These are phyloP conservation scores for Pyrgus malvae DNA, from an alignment of 2,888 invertebrate species.

Conservation along the genomic window DNA sequence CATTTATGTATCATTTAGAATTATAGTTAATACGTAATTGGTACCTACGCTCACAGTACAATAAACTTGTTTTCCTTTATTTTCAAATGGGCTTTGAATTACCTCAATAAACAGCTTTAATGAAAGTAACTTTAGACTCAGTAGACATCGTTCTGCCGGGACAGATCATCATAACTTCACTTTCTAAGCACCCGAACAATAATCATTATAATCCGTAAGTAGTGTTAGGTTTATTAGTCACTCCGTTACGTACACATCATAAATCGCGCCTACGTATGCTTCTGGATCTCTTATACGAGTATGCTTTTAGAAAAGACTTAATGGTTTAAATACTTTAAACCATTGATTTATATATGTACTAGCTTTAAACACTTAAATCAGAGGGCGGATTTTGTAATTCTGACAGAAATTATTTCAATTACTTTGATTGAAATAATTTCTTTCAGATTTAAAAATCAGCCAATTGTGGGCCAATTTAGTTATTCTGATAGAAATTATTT, in stretches of 20 bases:
- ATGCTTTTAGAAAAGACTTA: too few species aligned
- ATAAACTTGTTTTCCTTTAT: not conserved
- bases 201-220: conserved; percentile 2
- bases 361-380: too few species aligned
- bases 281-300: not conserved
- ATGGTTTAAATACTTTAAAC: too few species aligned
- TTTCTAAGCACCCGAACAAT: conserved; percentile 9
- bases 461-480: too few species aligned
- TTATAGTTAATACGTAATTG: conserved; percentile 8
- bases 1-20: conserved; percentile 12
- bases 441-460: too few species aligned
- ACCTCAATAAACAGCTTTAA: not conserved
- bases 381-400: too few species aligned
- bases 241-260: not conserved
- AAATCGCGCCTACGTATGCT: conserved; percentile 2
- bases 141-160: not conserved
- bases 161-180: conserved; percentile 4
- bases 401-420: too few species aligned
- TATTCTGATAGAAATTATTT: too few species aligned
- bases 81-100: not conserved
- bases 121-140: not conserved
- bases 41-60: not conserved
- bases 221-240: not conserved
- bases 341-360: too few species aligned
- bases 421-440: too few species aligned